phyloP scores from a whole-genome alignment of 2,113 vertebrate species.

The Xiphias gladius region DNA sequence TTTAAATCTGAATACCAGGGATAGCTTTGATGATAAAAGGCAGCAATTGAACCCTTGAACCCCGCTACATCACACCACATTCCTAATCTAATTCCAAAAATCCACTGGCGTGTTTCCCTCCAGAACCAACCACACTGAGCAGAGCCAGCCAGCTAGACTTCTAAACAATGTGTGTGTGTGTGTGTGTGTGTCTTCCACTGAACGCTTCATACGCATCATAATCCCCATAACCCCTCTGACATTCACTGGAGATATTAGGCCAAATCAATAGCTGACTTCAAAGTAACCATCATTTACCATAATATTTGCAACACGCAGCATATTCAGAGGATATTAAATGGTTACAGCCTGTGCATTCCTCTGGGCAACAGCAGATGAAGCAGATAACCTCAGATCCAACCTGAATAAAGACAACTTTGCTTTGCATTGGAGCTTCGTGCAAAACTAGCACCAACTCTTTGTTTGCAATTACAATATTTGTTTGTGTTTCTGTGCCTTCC shows the following conservation, averaged over 20 bases:
- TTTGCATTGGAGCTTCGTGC: slow-evolving; percentile 59
- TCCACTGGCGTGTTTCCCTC: slow-evolving; percentile 54
- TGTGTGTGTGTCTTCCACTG: slow-evolving; percentile 41
- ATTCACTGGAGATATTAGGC: slow-evolving; percentile 62
- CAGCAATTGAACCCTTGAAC: slow-evolving; percentile 71
- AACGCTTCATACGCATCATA: slow-evolving; percentile 52
- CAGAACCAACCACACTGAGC: slow-evolving; percentile 38
- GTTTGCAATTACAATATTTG: slow-evolving; percentile 16
- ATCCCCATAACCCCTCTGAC: slow-evolving; percentile 52
- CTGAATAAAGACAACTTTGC: slow-evolving; percentile 71
- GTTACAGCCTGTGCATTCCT: slow-evolving; percentile 67
- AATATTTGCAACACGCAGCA: slow-evolving; percentile 52
- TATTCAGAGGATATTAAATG: slow-evolving; percentile 68
- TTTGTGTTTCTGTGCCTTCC: slow-evolving; percentile 40
- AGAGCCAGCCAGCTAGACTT: slow-evolving; percentile 19
- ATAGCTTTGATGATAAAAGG: slow-evolving; percentile 69
- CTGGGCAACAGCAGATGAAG: slow-evolving; percentile 64
- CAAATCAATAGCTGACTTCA: slow-evolving; percentile 72
- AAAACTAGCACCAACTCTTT: background rate
- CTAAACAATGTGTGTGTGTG: slow-evolving; percentile 49
- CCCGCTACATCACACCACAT: slow-evolving; percentile 65
- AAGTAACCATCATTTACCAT: slow-evolving; percentile 58
- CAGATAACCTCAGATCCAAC: slow-evolving; percentile 69
- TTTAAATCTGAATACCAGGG: slow-evolving; percentile 54
- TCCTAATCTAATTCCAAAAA: slow-evolving; percentile 74